Evolutionary conservation across 35 echinoderm and acorn worm species (phyloP), one percentile per base, ranked within the genome.

Genomic region (Strongylocentrotus purpuratus): DNA sequence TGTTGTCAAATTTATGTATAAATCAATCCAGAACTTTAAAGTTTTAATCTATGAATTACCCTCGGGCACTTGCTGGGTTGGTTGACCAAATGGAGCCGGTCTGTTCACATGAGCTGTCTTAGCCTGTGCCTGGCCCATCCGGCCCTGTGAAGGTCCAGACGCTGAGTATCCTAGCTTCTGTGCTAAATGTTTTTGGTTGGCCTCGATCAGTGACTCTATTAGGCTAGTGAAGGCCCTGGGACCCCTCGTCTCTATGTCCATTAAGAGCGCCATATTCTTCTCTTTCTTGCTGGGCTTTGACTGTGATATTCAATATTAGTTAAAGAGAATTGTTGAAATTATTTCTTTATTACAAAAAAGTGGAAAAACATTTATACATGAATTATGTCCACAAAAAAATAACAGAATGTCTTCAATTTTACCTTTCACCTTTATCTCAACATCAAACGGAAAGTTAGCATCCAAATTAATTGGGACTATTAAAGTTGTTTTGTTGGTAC

Each of bases 211-310:
- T 17, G 95, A 50, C 10, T 90, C 50, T 5, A 96, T 18, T 45
- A 99, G 96, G 5, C 96, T 96, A 48, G 28, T 46, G 55, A 94
- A 99, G 14, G 98, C 97, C 33, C 88, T 96, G 18, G 96, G 97
- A 18, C 98, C 98, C 46, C 98, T 92, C 4, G 96, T 97, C 89
- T 99, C 98, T 59, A 99, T 94, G 92, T 94, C 94, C 47, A 88
- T 97, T 47, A 99, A 46, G 32, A 99, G 46, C 7, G 85, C 90
- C 86, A 96, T 85, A 31, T 96, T 97, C 31, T 94, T 33, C 14
- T 33, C 47, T 18, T 85, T 71, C 47, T 94, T 96, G 22, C 88
- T 95, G 0, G 87, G 48, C 92, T 99, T 97, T 45, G 93, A 90
- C 98, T 99, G 45, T 33, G 91, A 52, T 28, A 59, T 52, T 46